Conservation (phyloP, 1,140 invertebrate genomes). For the Microplitis demolitor region DNA sequence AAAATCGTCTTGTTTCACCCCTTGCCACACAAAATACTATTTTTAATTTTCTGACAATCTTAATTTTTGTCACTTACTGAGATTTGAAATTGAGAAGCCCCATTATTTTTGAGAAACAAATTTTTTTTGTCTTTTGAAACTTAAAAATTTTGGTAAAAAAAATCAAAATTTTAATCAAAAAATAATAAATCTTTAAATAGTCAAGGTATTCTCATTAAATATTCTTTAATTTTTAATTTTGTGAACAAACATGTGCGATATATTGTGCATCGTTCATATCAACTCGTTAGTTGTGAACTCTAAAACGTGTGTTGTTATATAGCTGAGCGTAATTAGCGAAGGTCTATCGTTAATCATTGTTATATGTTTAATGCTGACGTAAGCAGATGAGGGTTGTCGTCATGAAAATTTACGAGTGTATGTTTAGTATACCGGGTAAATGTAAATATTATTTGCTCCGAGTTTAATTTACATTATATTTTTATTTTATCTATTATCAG, state of each 20-base stretch:
- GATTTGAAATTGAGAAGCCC: no score
- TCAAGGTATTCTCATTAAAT: no score
- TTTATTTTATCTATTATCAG: background rate
- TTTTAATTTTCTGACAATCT: no score
- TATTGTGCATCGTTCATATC: background rate
- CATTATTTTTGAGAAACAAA: no score
- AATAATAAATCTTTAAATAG: no score
- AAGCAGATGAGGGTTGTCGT: constrained; percentile 10
- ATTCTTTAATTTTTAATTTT: no score
- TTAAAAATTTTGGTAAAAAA: no score
- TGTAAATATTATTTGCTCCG: background rate
- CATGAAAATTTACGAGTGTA: constrained; percentile 3
- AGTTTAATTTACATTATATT: background rate
- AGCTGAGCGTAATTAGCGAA: constrained; percentile 7
- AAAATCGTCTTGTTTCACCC: no score
- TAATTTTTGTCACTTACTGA: no score
- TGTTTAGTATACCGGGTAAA: background rate
- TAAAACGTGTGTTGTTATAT: background rate
- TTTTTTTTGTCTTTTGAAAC: no score
- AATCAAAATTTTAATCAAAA: no score
- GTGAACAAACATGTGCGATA: background rate
- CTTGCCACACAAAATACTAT: no score
- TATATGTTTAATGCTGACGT: constrained; percentile 1
- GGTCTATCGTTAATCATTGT: constrained; percentile 8
- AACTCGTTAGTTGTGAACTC: background rate